Evolutionary conservation across 2,888 invertebrate species (phyloP).

Genomic region (Acronicta leporina): DNA sequence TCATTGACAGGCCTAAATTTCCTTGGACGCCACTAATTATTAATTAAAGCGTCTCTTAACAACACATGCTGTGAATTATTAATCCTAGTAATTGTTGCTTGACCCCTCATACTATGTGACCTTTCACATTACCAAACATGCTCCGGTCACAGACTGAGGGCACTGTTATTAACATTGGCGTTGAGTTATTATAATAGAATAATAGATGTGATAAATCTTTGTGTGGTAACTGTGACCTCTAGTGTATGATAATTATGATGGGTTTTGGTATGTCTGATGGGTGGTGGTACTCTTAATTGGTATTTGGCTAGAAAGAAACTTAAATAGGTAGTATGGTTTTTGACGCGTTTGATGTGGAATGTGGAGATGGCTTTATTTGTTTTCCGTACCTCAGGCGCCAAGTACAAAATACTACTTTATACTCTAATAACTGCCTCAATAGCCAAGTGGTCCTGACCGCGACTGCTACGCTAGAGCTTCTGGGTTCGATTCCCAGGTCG

Average conservation of each 20-base stretch:
- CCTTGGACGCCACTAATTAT: slow-evolving; percentile 6
- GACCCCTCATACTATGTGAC: slow-evolving; percentile 41
- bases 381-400: too few relatives aligned
- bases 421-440: too few relatives aligned
- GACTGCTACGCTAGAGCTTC: too few relatives aligned
- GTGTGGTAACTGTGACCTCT: slow-evolving; percentile 42
- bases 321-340: too few relatives aligned
- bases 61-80: slow-evolving; percentile 41
- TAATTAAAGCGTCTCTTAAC: slow-evolving; percentile 35
- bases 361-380: too few relatives aligned
- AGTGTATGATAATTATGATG: slow-evolving; percentile 20
- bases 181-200: slow-evolving; percentile 60
- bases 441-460: too few relatives aligned
- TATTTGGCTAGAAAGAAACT: too few relatives aligned
- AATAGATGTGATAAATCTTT: slow-evolving; percentile 56
- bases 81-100: slow-evolving; percentile 44
- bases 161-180: slow-evolving; percentile 53
- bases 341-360: too few relatives aligned
- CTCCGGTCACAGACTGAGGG: slow-evolving; percentile 43
- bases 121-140: slow-evolving; percentile 47
- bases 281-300: neutral
- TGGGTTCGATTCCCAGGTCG: too few relatives aligned
- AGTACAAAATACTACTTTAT: too few relatives aligned
- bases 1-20: too few relatives aligned
- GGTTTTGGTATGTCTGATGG: slow-evolving; percentile 1